These are phyloP conservation scores for Drosophila dives DNA, from an alignment of 2,888 invertebrate genomes.

Conservation along the genomic window DNA sequence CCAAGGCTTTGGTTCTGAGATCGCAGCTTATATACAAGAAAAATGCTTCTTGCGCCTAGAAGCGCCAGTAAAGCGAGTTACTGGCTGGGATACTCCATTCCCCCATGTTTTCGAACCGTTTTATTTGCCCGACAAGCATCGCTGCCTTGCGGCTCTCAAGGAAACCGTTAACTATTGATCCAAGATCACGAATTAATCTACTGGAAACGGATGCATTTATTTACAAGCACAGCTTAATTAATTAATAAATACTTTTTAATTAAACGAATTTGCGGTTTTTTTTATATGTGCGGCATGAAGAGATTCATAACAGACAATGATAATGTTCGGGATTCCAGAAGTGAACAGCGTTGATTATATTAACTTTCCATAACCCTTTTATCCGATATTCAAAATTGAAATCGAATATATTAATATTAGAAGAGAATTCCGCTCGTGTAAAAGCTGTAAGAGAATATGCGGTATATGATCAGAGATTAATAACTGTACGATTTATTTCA, in stretches of 20 bases:
- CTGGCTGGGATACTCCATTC: conserved; percentile 98
- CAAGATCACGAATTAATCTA: conserved; percentile 5
- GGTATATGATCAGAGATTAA: conserved; percentile 28
- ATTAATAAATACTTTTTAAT: conserved; percentile 26
- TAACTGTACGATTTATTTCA: conserved; percentile 47
- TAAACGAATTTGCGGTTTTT: background rate
- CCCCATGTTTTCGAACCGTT: conserved; percentile 98
- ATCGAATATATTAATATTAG: background rate
- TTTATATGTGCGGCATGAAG: background rate
- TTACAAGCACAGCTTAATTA: conserved; percentile 38
- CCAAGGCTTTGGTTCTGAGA: conserved; percentile 97
- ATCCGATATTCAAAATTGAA: background rate
- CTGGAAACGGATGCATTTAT: conserved; percentile 80
- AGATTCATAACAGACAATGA: background rate
- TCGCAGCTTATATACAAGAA: conserved; percentile 96
- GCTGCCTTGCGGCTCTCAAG: conserved; percentile 93
- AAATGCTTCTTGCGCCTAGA: conserved; percentile 98
- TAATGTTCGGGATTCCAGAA: background rate
- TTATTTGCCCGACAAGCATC: conserved; percentile 97
- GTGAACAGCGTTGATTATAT: background rate
- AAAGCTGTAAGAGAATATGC: conserved; percentile 4
- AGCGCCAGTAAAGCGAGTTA: conserved; percentile 94
- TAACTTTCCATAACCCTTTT: background rate
- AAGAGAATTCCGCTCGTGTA: background rate
- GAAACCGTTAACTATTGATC: conserved; percentile 90